Percentiles rank a stretch among this genome's conserved stretches.
Evolutionary conservation across 2,888 invertebrate species (phyloP).

Genomic region (Mechanitis mazaeus): DNA sequence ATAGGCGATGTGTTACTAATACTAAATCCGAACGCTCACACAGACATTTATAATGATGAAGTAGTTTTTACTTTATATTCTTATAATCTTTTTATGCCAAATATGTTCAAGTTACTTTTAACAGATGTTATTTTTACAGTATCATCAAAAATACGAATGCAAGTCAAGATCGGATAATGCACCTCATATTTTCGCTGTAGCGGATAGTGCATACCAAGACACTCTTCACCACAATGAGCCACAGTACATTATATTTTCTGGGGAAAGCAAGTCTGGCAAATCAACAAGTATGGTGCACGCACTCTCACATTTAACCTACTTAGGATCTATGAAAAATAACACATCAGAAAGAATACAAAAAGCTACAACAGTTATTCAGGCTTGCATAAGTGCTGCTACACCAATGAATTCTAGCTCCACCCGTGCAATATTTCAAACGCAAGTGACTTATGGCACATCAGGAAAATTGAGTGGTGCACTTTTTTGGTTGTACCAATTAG

Average conservation of each 20-base stretch:
- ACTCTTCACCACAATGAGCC: slow-evolving; percentile 91
- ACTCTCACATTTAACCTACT: slow-evolving; percentile 86
- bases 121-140: slow-evolving; percentile 68
- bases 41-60: slow-evolving; percentile 83
- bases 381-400: slow-evolving; percentile 90
- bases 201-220: slow-evolving; percentile 93
- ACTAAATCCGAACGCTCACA: slow-evolving; percentile 86
- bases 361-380: slow-evolving; percentile 83
- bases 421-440: slow-evolving; percentile 86
- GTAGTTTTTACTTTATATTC: slow-evolving; percentile 62
- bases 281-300: slow-evolving; percentile 88
- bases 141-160: slow-evolving; percentile 86
- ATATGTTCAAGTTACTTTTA: slow-evolving; percentile 5
- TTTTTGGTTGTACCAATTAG: slow-evolving; percentile 90
- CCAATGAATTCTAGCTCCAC: slow-evolving; percentile 91
- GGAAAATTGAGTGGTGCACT: slow-evolving; percentile 93
- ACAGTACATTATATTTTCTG: slow-evolving; percentile 91
- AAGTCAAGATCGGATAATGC: slow-evolving; percentile 93
- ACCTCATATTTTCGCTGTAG: slow-evolving; percentile 93
- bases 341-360: slow-evolving; percentile 80
- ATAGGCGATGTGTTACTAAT: slow-evolving; percentile 88
- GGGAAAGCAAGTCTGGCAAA: slow-evolving; percentile 95
- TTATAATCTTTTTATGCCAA: background rate
- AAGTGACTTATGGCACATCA: slow-evolving; percentile 87
- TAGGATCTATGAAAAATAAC: slow-evolving; percentile 85